These are phyloP conservation scores for Pelagia noctiluca DNA, from an alignment of 30 jellyfish, hydroid and myxozoan species.

Conservation along the genomic window DNA sequence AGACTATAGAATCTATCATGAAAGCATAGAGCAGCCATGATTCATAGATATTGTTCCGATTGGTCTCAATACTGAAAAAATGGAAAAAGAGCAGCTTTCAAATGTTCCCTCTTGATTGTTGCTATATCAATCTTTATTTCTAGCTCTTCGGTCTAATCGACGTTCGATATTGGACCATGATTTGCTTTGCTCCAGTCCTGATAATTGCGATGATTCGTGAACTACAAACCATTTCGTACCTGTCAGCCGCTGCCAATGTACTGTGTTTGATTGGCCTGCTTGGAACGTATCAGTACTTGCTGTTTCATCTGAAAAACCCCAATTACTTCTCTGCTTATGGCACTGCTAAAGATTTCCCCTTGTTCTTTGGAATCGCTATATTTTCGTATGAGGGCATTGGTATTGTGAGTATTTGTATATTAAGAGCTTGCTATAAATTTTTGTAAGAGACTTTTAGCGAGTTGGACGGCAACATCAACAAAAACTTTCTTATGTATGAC, in stretches of 20 bases:
- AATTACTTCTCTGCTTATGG: constrained; percentile 85
- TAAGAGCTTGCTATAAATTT: no score
- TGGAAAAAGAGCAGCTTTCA: no score
- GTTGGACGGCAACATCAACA: no score
- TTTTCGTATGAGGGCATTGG: constrained; percentile 99
- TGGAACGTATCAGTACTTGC: constrained; percentile 92
- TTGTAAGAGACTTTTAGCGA: no score
- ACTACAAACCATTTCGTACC: constrained; percentile 86
- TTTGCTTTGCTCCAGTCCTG: constrained; percentile 83
- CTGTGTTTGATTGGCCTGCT: constrained; percentile 86
- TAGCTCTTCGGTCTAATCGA: constrained; percentile 95
- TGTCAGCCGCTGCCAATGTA: constrained; percentile 92
- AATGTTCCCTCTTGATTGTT: no score
- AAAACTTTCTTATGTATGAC: no score
- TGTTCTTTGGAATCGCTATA: constrained; percentile 97
- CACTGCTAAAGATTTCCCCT: constrained; percentile 85
- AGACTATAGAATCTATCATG: no score
- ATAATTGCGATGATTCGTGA: constrained; percentile 77
- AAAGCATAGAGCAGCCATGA: no score
- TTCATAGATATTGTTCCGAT: no score
- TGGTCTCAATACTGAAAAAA: no score
- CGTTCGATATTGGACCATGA: constrained; percentile 93
- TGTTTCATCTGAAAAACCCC: constrained; percentile 90
- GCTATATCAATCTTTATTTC: no score
- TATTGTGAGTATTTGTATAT: constrained; percentile 73